phyloP scores from a whole-genome alignment of 2,888 invertebrate genomes.

The Brenthis hecate region DNA sequence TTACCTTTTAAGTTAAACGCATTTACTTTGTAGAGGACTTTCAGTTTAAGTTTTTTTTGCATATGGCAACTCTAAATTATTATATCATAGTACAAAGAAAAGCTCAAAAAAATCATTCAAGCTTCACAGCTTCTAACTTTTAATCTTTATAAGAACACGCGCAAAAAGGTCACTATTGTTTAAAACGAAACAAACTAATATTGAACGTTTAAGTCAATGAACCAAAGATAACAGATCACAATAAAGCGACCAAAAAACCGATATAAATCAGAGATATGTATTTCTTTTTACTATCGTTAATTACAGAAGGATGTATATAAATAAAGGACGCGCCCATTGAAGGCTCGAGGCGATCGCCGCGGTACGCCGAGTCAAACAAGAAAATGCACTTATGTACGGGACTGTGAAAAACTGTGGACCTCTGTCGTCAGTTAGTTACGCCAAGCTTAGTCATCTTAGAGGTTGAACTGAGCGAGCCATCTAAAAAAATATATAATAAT shows the following conservation, averaged over 20 bases:
- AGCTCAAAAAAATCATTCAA: too few species aligned
- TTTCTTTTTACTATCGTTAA: slow-evolving; percentile 77
- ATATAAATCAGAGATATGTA: slow-evolving; percentile 73
- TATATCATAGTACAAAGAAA: too few species aligned
- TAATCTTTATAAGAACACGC: too few species aligned
- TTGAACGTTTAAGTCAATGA: slow-evolving; percentile 44
- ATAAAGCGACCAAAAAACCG: slow-evolving; percentile 54
- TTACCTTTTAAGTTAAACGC: too few species aligned
- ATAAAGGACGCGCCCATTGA: slow-evolving; percentile 75
- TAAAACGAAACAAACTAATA: slow-evolving; percentile 32
- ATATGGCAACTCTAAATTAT: too few species aligned
- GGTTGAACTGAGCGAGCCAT: slow-evolving; percentile 39
- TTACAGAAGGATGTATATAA: slow-evolving; percentile 78
- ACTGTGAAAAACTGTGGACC: slow-evolving; percentile 77
- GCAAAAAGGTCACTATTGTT: slow-evolving; percentile 5
- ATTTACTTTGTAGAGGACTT: too few species aligned
- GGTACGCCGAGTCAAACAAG: slow-evolving; percentile 79
- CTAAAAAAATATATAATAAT: background rate
- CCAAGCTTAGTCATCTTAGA: slow-evolving; percentile 70
- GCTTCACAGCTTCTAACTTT: too few species aligned
- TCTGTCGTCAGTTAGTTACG: slow-evolving; percentile 74
- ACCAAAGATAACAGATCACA: slow-evolving; percentile 52
- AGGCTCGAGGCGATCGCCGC: slow-evolving; percentile 68
- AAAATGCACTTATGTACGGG: slow-evolving; percentile 82
- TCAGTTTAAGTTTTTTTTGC: too few species aligned